A percentile compares a stretch with the other conserved stretches of the same genome.
These are phyloP conservation scores for Rhogogaster chlorosoma DNA, from an alignment of 2,888 invertebrate species.

Conservation along the genomic window DNA sequence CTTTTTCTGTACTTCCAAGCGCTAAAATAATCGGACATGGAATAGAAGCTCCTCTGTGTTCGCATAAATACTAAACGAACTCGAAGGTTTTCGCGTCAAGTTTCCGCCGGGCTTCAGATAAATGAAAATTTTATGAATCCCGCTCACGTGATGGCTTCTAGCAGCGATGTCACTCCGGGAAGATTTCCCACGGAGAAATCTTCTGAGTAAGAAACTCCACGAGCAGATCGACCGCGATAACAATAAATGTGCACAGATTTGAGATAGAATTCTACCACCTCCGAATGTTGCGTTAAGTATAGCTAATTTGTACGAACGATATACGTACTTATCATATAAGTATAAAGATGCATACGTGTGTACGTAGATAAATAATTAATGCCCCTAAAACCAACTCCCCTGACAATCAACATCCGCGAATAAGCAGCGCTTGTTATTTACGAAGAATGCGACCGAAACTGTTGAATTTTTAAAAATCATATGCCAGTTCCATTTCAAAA, in stretches of 20 bases:
- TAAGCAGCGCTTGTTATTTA: neutral
- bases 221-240: neutral
- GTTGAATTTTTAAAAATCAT: conserved; percentile 20
- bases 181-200: conserved; percentile 25
- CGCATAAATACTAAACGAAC: neutral
- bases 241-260: neutral
- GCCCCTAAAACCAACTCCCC: neutral
- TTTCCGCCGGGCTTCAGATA: neutral
- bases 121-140: conserved; percentile 37
- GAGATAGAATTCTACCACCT: neutral
- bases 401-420: conserved; percentile 38
- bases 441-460: neutral
- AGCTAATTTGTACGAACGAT: neutral
- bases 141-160: conserved; percentile 1
- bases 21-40: neutral
- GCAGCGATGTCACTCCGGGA: conserved; percentile 9
- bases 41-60: neutral
- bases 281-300: neutral
- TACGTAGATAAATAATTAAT: neutral
- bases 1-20: neutral
- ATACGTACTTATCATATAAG: neutral
- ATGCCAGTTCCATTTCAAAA: conserved; percentile 11
- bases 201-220: neutral
- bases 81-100: conserved; percentile 3
- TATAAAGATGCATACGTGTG: neutral